Evolutionary conservation across 2,113 vertebrate genomes (phyloP).

Genomic region (Odontesthes bonariensis): DNA sequence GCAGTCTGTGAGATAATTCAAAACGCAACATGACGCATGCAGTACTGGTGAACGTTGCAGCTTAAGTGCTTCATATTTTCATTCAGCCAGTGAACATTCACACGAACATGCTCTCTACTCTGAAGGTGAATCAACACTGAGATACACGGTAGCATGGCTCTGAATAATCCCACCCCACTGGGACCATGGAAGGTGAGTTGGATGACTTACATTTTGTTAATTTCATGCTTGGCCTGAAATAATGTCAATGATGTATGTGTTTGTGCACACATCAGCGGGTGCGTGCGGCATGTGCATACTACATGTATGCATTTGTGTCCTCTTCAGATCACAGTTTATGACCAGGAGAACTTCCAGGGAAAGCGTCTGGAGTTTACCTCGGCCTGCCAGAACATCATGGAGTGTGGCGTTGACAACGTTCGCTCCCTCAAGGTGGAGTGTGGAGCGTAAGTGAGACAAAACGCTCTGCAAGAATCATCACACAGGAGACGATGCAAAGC

Average conservation of each 20-base stretch:
- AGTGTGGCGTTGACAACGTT: constrained; percentile 90
- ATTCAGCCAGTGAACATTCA: background rate
- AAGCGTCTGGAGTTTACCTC: constrained; percentile 93
- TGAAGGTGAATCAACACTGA: constrained; percentile 67
- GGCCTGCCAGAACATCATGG: constrained; percentile 92
- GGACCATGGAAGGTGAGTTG: constrained; percentile 93
- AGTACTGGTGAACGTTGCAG: background rate
- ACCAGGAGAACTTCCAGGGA: constrained; percentile 97
- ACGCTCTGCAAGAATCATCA: background rate
- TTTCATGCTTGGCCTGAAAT: constrained; percentile 30
- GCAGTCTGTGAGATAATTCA: background rate
- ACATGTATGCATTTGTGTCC: constrained; percentile 55
- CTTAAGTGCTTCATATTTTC: background rate
- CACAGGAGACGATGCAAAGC: background rate
- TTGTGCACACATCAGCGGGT: constrained; percentile 46
- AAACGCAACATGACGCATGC: background rate
- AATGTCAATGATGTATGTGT: constrained; percentile 17
- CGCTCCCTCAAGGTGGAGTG: constrained; percentile 95
- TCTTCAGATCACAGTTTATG: constrained; percentile 92
- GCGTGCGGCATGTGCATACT: constrained; percentile 43
- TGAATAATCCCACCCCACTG: constrained; percentile 89
- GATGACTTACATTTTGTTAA: constrained; percentile 1
- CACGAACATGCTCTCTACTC: constrained; percentile 25
- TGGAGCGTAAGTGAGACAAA: constrained; percentile 89
- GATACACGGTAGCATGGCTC: constrained; percentile 87